Conservation (phyloP, 53 echinoderm and acorn worm species). For the Echinarachnius parma region DNA sequence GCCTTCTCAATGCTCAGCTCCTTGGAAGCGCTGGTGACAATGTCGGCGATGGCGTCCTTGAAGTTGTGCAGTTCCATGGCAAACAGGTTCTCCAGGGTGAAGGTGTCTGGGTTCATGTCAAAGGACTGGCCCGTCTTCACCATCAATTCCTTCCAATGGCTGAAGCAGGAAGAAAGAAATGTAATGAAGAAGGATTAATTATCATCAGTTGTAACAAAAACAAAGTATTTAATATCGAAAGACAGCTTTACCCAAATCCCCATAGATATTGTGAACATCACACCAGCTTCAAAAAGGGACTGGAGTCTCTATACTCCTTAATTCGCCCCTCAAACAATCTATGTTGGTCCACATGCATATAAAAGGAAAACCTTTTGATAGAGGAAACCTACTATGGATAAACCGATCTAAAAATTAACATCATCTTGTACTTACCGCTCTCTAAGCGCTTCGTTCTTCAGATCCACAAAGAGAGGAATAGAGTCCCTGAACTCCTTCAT, state of each 20-base stretch:
- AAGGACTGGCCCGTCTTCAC: slow-evolving; percentile 91
- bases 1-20: slow-evolving; percentile 99
- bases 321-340: too few species aligned
- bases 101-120: slow-evolving; percentile 99
- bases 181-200: not conserved
- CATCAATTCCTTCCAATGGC: slow-evolving; percentile 99
- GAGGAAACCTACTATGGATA: not conserved
- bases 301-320: too few species aligned
- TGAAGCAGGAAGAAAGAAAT: slow-evolving; percentile 28
- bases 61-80: slow-evolving; percentile 99
- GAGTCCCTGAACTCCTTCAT: slow-evolving; percentile 97
- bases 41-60: slow-evolving; percentile 86
- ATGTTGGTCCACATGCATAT: too few species aligned
- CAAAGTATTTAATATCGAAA: too few species aligned
- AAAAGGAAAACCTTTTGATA: not conserved
- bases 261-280: too few species aligned
- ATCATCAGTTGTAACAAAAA: too few species aligned
- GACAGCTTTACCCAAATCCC: too few species aligned
- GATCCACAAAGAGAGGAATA: slow-evolving; percentile 95
- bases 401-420: too few species aligned
- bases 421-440: slow-evolving; percentile 83
- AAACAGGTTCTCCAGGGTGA: slow-evolving; percentile 97
- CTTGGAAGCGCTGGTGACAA: slow-evolving; percentile 97
- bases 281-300: too few species aligned
- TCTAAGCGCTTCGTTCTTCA: slow-evolving; percentile 96